These are phyloP conservation scores for Plodia interpunctella DNA, from an alignment of 1,140 invertebrate genomes.

Conservation along the genomic window DNA sequence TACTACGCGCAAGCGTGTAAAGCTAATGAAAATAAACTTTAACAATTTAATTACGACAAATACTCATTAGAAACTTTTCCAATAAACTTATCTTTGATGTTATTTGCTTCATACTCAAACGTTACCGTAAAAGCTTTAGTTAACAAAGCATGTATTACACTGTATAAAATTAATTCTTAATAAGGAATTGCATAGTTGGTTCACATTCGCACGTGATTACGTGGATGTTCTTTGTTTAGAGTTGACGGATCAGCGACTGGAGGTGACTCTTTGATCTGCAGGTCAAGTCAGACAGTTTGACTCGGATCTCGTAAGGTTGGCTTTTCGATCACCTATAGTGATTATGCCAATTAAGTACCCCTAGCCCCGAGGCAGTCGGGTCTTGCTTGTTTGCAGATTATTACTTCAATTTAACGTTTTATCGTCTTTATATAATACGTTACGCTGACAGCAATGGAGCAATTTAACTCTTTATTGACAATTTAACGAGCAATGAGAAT, in stretches of 20 bases:
- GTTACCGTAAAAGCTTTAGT: neutral
- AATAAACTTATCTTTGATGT: neutral
- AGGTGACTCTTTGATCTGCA: slow-evolving; percentile 6
- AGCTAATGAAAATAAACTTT: too few species aligned
- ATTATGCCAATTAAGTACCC: slow-evolving; percentile 21
- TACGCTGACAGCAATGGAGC: neutral
- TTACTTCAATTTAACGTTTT: slow-evolving; percentile 4
- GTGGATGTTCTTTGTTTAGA: slow-evolving; percentile 10
- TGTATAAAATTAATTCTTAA: slow-evolving; percentile 9
- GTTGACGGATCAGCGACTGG: slow-evolving; percentile 2
- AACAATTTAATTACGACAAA: neutral
- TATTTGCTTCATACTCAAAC: neutral
- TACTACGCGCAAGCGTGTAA: neutral
- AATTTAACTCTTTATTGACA: slow-evolving; percentile 4
- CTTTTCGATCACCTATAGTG: slow-evolving; percentile 16
- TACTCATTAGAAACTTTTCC: neutral
- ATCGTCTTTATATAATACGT: slow-evolving; percentile 4
- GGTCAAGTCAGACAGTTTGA: slow-evolving; percentile 15
- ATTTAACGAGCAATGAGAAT: slow-evolving; percentile 4
- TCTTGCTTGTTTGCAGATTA: slow-evolving; percentile 7
- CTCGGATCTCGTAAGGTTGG: slow-evolving; percentile 12
- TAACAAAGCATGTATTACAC: neutral
- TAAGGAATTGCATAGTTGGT: neutral
- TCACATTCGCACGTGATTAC: slow-evolving; percentile 5
- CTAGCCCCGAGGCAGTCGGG: neutral